Percentiles rank a stretch among this genome's conserved stretches.
These are phyloP conservation scores for Sphaeramia orbicularis DNA, from an alignment of 2,797 vertebrate genomes.

Conservation along the genomic window DNA sequence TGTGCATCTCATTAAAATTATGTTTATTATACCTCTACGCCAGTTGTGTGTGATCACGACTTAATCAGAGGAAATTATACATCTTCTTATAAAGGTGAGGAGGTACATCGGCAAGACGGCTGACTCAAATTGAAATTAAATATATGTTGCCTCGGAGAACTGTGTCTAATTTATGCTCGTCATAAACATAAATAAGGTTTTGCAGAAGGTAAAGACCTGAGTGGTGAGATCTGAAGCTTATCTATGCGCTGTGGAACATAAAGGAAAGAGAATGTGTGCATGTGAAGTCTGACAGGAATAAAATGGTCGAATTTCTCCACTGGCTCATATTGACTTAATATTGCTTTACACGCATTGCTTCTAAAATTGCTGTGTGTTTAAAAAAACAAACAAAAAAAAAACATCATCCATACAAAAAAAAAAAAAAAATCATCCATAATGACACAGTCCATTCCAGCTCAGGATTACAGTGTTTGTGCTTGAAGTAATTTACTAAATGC, in stretches of 20 bases:
- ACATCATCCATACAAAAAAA: no score
- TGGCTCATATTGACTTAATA: no score
- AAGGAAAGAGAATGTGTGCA: not conserved
- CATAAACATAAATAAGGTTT: slow-evolving; percentile 1
- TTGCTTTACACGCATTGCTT: no score
- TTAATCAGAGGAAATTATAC: not conserved
- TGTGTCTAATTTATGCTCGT: not conserved
- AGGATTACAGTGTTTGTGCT: no score
- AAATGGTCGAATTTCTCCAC: no score
- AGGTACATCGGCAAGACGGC: not conserved
- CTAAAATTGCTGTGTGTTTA: no score
- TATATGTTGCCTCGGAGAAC: not conserved
- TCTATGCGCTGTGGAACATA: not conserved
- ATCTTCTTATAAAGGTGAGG: not conserved
- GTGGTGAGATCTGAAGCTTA: not conserved
- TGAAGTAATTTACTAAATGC: no score
- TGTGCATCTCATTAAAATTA: not conserved
- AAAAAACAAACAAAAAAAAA: no score
- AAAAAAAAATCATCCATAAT: no score
- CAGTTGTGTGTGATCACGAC: not conserved
- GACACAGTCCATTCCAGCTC: no score
- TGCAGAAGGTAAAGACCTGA: not conserved
- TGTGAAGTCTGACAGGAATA: no score
- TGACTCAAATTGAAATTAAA: not conserved
- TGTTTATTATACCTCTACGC: not conserved